These are phyloP conservation scores for Formica selysi DNA, from an alignment of 1,140 invertebrate genomes.

Conservation along the genomic window DNA sequence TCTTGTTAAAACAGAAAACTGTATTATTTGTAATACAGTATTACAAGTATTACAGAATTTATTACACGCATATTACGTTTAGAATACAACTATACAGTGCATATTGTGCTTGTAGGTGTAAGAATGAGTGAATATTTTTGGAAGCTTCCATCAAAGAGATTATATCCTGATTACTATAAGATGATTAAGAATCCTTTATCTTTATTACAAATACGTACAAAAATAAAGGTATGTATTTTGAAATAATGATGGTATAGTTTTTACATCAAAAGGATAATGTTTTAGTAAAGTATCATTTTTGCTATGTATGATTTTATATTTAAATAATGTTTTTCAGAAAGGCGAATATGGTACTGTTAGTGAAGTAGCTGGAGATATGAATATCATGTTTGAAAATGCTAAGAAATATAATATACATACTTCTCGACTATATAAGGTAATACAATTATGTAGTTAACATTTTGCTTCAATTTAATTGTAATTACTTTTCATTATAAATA, in stretches of 20 bases:
- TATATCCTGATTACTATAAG: slow-evolving; percentile 99
- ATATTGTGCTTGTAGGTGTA: slow-evolving; percentile 85
- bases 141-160: slow-evolving; percentile 95
- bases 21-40: background rate
- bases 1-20: background rate
- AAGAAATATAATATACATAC: slow-evolving; percentile 97
- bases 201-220: slow-evolving; percentile 96
- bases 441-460: slow-evolving; percentile 36
- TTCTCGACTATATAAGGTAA: slow-evolving; percentile 94
- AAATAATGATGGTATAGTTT: slow-evolving; percentile 4
- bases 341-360: slow-evolving; percentile 94
- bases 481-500: slow-evolving; percentile 20
- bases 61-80: background rate
- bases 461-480: slow-evolving; percentile 24
- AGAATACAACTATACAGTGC: background rate
- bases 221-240: slow-evolving; percentile 90
- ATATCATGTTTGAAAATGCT: slow-evolving; percentile 99
- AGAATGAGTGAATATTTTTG: slow-evolving; percentile 96
- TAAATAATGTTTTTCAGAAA: slow-evolving; percentile 85
- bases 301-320: no score
- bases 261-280: slow-evolving; percentile 27
- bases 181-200: slow-evolving; percentile 99
- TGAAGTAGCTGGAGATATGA: slow-evolving; percentile 97
- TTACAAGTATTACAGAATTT: slow-evolving; percentile 9
- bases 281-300: slow-evolving; percentile 18